These are phyloP conservation scores for Passer montanus DNA, from an alignment of 2,113 vertebrate species.

Conservation along the genomic window DNA sequence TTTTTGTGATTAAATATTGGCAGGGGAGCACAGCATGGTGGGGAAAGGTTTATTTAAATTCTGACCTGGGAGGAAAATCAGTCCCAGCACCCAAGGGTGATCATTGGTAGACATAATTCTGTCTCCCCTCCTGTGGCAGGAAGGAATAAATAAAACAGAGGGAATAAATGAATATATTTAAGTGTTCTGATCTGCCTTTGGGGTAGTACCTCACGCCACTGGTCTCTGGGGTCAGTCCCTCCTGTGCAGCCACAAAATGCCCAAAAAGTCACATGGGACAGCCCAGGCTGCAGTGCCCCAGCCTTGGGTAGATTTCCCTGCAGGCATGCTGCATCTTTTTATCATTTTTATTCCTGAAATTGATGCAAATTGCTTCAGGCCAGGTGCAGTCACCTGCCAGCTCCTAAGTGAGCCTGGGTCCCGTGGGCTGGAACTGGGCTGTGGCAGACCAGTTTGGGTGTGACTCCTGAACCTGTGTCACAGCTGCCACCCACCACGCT, in stretches of 20 bases:
- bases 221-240: neutral
- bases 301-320: neutral
- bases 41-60: neutral
- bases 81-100: neutral
- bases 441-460: neutral
- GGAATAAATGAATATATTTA: neutral
- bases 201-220: neutral
- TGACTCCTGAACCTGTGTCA: neutral
- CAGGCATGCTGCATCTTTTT: neutral
- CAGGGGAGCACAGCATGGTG: too few relatives aligned
- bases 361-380: neutral
- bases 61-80: neutral
- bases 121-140: neutral
- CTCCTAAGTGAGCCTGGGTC: neutral
- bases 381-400: neutral
- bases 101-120: rapidly evolving
- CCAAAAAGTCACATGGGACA: neutral
- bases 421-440: neutral
- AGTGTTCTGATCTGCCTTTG: neutral
- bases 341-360: neutral
- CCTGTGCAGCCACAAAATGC: too few relatives aligned
- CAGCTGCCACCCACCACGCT: slow-evolving; percentile 7
- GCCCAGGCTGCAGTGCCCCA: neutral
- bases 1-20: neutral
- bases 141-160: neutral